Conservation (phyloP, 2,888 invertebrate species). For the Tridacna crocea region DNA sequence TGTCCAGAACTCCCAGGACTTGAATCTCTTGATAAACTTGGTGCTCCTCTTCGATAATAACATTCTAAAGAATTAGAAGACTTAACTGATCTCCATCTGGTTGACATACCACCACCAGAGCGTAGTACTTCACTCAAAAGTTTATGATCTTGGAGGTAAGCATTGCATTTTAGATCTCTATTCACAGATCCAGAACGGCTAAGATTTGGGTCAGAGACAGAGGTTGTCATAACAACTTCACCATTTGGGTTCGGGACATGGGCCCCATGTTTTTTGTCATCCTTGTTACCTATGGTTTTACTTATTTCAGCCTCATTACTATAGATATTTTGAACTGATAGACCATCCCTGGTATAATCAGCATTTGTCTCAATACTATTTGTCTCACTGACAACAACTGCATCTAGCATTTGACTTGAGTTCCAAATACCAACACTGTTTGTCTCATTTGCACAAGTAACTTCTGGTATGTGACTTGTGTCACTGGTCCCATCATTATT, state of each 20-base stretch:
- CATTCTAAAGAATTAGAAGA: not conserved
- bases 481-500: too few relatives aligned
- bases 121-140: not conserved
- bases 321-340: too few relatives aligned
- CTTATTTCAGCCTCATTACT: not conserved
- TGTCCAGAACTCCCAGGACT: not conserved
- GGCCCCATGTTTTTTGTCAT: not conserved
- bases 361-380: too few relatives aligned
- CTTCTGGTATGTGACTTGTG: too few relatives aligned
- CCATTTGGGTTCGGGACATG: slow-evolving; percentile 20
- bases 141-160: not conserved
- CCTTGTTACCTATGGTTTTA: not conserved
- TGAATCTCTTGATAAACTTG: slow-evolving; percentile 3
- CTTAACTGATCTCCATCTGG: not conserved
- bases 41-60: not conserved
- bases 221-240: slow-evolving; percentile 1
- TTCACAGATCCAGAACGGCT: not conserved
- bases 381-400: too few relatives aligned
- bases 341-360: too few relatives aligned
- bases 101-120: not conserved
- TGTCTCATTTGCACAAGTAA: too few relatives aligned
- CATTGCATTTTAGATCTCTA: not conserved
- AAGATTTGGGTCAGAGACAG: not conserved
- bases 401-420: too few relatives aligned
- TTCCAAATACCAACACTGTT: too few relatives aligned